Evolutionary conservation across 2,888 invertebrate genomes (phyloP).

Genomic region (Prenolepis imparis): DNA sequence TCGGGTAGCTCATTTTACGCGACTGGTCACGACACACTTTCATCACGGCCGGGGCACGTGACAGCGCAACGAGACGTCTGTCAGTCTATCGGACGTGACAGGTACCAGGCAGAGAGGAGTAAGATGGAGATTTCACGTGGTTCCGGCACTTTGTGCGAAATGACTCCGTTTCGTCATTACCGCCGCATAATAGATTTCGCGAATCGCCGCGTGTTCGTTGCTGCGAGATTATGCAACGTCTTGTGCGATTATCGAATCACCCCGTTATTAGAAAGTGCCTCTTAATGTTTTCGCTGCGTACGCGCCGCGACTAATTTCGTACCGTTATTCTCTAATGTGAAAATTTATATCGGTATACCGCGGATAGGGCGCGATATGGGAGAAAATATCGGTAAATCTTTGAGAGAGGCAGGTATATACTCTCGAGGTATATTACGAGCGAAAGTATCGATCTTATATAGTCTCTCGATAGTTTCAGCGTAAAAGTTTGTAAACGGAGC

Average conservation of each 20-base stretch:
- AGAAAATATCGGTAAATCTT: neutral
- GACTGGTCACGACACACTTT: conserved; percentile 73
- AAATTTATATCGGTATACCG: conserved; percentile 31
- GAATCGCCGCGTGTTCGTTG: conserved; percentile 24
- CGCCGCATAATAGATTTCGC: conserved; percentile 43
- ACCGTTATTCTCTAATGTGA: neutral
- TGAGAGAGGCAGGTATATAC: neutral
- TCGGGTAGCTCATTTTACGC: conserved; percentile 60
- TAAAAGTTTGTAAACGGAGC: conserved; percentile 1
- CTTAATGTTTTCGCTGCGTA: conserved; percentile 23
- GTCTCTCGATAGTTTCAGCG: neutral
- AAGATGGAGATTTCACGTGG: conserved; percentile 29
- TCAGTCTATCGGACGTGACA: conserved; percentile 23
- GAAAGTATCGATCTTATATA: conserved; percentile 36
- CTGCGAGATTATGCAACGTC: conserved; percentile 59
- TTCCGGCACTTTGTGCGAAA: conserved; percentile 45
- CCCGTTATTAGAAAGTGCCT: conserved; percentile 44
- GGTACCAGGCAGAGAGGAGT: conserved; percentile 6
- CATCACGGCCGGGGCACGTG: conserved; percentile 63
- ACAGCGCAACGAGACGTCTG: conserved; percentile 32
- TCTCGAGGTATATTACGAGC: neutral
- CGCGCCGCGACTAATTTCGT: conserved; percentile 22
- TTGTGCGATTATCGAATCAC: conserved; percentile 37
- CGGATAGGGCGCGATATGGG: neutral
- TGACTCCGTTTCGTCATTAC: conserved; percentile 46